Conservation (phyloP, 2,113 vertebrate species). For the Scophthalmus maximus region DNA sequence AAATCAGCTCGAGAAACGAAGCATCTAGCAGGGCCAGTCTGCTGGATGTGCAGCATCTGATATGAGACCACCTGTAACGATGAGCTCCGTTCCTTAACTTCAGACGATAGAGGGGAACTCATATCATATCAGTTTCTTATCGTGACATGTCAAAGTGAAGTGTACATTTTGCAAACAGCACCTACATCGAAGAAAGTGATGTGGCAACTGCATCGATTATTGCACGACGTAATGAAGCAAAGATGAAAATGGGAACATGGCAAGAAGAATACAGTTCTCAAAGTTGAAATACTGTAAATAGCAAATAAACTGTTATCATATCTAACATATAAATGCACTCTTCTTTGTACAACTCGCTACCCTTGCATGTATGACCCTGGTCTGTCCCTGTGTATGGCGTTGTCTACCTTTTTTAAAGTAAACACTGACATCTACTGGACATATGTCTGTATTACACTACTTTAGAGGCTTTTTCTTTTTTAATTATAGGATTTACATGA, state of each 20-base stretch:
- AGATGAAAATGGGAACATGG: neutral
- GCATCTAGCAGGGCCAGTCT: constrained; percentile 24
- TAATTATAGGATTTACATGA: too few relatives aligned
- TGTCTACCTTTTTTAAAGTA: constrained; percentile 1
- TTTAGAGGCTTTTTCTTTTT: neutral
- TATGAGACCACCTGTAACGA: constrained; percentile 15
- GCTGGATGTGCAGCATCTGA: constrained; percentile 39
- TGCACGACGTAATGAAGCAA: neutral
- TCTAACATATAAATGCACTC: neutral
- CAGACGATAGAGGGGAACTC: too few relatives aligned
- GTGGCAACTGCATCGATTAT: neutral
- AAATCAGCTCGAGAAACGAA: constrained; percentile 54
- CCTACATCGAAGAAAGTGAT: neutral
- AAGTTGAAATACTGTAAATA: neutral
- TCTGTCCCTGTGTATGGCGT: neutral
- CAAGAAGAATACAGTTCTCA: neutral
- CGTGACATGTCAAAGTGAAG: neutral
- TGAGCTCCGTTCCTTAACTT: neutral
- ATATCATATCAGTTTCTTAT: neutral
- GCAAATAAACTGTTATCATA: neutral
- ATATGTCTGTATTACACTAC: neutral
- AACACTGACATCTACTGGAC: constrained; percentile 66
- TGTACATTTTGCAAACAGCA: neutral
- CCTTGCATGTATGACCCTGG: neutral
- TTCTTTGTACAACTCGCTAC: neutral